These are phyloP conservation scores for Nyctibius grandis DNA, from an alignment of 2,797 vertebrate species.

Conservation along the genomic window DNA sequence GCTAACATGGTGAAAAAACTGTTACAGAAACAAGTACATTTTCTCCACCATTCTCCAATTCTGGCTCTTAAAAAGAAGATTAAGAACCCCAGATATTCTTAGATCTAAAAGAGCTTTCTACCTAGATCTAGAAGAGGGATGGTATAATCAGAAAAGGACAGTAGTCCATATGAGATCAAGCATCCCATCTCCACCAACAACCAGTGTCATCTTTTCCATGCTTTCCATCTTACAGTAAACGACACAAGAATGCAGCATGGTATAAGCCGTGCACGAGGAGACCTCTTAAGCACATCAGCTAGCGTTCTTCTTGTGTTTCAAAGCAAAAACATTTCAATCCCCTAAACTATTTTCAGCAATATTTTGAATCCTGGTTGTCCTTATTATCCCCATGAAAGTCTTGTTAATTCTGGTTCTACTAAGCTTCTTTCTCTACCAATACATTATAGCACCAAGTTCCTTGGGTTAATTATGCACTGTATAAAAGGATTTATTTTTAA, in stretches of 20 bases:
- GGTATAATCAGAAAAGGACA: neutral
- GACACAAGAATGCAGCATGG: fast-evolving
- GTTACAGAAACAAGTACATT: neutral
- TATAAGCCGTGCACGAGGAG: neutral
- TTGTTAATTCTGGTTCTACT: neutral
- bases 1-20: neutral
- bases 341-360: neutral
- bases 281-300: neutral
- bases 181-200: neutral
- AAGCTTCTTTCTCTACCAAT: neutral
- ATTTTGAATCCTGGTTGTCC: neutral
- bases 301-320: neutral
- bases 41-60: neutral
- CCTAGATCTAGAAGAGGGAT: neutral
- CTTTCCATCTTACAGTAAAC: neutral
- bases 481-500: neutral
- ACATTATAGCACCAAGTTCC: neutral
- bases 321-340: neutral
- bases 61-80: neutral
- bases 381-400: neutral
- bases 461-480: neutral
- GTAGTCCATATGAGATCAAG: neutral
- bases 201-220: neutral
- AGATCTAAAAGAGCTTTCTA: neutral
- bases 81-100: neutral